Evolutionary conservation across 2,113 vertebrate genomes (phyloP).

Genomic region (Entelurus aequoreus): DNA sequence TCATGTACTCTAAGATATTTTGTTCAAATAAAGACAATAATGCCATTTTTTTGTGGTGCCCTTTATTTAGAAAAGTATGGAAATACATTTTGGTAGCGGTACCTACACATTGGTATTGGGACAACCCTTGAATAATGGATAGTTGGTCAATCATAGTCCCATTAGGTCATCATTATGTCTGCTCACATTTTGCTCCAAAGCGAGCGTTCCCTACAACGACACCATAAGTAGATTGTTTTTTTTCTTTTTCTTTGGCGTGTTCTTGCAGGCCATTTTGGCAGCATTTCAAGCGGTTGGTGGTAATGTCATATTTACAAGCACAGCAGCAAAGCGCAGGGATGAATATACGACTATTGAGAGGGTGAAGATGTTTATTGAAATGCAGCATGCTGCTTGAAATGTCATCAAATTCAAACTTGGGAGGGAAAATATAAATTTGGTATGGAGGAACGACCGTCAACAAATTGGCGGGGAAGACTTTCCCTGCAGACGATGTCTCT

Average conservation of each 20-base stretch:
- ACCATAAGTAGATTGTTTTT: conserved; percentile 26
- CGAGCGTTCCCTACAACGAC: conserved; percentile 34
- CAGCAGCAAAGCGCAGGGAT: conserved; percentile 12
- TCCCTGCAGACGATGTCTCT: too few relatives aligned
- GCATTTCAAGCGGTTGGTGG: conserved; percentile 25
- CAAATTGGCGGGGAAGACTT: too few relatives aligned
- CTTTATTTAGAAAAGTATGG: too few relatives aligned
- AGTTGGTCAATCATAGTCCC: conserved; percentile 30
- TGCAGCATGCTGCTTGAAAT: not conserved
- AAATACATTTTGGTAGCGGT: too few relatives aligned
- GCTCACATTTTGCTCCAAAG: conserved; percentile 21
- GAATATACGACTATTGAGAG: conserved; percentile 10
- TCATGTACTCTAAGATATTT: too few relatives aligned
- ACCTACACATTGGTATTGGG: too few relatives aligned
- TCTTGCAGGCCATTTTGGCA: conserved; percentile 32
- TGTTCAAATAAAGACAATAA: too few relatives aligned
- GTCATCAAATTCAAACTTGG: not conserved
- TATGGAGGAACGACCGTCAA: too few relatives aligned
- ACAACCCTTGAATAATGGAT: too few relatives aligned
- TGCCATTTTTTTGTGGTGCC: too few relatives aligned
- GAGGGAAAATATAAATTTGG: too few relatives aligned
- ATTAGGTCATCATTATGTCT: conserved; percentile 33
- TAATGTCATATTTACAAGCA: conserved; percentile 19
- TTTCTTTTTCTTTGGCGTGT: conserved; percentile 33
- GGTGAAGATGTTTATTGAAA: not conserved